phyloP scores from a whole-genome alignment of 2,113 vertebrate genomes.

The Tachycineta bicolor region DNA sequence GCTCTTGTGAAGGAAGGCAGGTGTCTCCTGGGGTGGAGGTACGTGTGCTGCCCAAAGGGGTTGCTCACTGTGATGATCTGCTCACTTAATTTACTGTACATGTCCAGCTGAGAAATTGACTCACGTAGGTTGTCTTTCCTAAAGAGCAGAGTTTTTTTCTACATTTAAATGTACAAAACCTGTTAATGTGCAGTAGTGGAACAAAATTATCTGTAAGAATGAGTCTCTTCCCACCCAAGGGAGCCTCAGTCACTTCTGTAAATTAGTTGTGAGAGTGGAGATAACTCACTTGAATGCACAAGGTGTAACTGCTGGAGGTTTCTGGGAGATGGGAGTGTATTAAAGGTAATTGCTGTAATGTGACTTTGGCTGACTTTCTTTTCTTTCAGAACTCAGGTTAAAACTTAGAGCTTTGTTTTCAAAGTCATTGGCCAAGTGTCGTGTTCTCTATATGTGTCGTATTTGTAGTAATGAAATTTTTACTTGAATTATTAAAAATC shows the following conservation, averaged over 20 bases:
- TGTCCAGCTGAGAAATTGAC: not conserved
- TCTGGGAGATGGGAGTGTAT: not conserved
- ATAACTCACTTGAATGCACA: not conserved
- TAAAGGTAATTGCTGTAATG: not conserved
- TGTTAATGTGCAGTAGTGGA: not conserved
- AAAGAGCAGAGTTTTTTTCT: not conserved
- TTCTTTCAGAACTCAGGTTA: not conserved
- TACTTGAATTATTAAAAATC: not conserved
- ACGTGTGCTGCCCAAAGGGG: fast-evolving
- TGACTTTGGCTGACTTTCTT: not conserved
- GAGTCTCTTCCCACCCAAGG: not conserved
- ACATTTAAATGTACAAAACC: not conserved
- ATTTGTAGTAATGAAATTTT: not conserved
- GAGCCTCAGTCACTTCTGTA: not conserved
- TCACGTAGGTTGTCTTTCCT: not conserved
- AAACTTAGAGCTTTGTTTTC: not conserved
- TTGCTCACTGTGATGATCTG: not conserved
- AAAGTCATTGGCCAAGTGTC: not conserved
- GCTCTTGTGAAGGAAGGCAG: not conserved
- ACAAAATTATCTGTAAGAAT: not conserved
- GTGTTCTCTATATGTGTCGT: not conserved
- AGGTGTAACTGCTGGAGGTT: not conserved
- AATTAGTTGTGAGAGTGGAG: not conserved
- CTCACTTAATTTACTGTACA: not conserved
- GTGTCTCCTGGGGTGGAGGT: not conserved